A percentile compares a stretch with the other conserved stretches of the same genome.
These are phyloP conservation scores for Ellobium chinense DNA, from an alignment of 2,888 invertebrate species.

Conservation along the genomic window DNA sequence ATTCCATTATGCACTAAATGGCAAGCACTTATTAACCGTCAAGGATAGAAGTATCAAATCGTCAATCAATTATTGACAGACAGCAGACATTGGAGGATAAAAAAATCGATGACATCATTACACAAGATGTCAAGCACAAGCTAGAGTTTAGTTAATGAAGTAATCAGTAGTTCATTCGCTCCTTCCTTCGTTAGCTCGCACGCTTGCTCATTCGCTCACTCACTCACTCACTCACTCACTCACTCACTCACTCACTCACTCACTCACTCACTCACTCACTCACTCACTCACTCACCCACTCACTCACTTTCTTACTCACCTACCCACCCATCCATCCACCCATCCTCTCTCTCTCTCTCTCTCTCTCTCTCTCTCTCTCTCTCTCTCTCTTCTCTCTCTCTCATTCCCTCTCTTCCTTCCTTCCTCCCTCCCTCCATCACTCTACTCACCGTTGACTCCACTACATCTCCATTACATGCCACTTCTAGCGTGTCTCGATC, in stretches of 20 bases:
- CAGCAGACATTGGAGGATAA: too few relatives aligned
- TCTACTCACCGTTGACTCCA: slow-evolving; percentile 41
- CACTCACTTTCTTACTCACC: slow-evolving; percentile 15
- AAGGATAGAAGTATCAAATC: too few relatives aligned
- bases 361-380: slow-evolving; percentile 3
- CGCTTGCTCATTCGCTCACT: neutral
- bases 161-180: too few relatives aligned
- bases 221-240: neutral
- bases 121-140: too few relatives aligned
- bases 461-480: slow-evolving; percentile 37
- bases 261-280: neutral
- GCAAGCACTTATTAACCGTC: too few relatives aligned
- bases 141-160: too few relatives aligned
- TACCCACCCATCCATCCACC: neutral
- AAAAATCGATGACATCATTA: too few relatives aligned
- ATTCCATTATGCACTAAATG: too few relatives aligned
- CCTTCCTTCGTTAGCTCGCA: neutral
- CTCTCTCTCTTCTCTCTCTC: neutral
- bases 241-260: neutral
- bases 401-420: neutral
- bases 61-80: too few relatives aligned
- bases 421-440: neutral
- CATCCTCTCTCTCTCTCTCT: neutral
- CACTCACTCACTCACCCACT: neutral
- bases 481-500: slow-evolving; percentile 48